Percentiles rank a stretch among this genome's conserved stretches.
phyloP scores from a whole-genome alignment of 2,113 vertebrate genomes.

The Hippocampus comes region DNA sequence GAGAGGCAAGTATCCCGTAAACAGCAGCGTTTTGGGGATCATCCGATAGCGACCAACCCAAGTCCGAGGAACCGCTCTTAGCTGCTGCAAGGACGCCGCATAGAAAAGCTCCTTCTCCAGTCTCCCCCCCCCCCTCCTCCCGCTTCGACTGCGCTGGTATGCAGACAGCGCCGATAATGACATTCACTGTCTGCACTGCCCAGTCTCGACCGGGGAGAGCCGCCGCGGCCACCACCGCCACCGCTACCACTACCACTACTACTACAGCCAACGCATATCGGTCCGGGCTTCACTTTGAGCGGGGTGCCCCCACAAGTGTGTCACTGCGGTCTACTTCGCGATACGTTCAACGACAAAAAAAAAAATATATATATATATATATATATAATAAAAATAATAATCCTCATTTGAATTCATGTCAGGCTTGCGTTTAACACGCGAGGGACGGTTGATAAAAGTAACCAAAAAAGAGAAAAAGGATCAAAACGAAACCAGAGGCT shows the following conservation, averaged over 20 bases:
- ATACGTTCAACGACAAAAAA: neutral
- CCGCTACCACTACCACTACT: neutral
- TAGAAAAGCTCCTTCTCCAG: constrained; percentile 16
- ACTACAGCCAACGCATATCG: neutral
- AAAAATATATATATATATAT: neutral
- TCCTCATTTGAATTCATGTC: too few species aligned
- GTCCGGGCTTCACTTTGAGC: neutral
- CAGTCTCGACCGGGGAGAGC: constrained; percentile 32
- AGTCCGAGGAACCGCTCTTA: neutral
- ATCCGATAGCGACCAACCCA: neutral
- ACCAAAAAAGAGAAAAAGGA: neutral
- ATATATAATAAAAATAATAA: neutral
- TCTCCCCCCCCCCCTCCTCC: constrained; percentile 6
- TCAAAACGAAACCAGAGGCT: neutral
- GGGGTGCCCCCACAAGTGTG: neutral
- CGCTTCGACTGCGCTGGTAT: constrained; percentile 59
- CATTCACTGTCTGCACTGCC: constrained; percentile 66
- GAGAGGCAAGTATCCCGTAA: neutral
- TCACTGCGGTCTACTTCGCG: neutral
- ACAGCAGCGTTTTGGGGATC: neutral
- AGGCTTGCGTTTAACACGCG: neutral
- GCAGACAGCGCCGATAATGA: constrained; percentile 73
- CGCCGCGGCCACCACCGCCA: neutral
- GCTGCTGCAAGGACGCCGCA: constrained; percentile 63
- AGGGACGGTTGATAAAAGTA: neutral